Percentiles rank a stretch among this genome's conserved stretches.
Evolutionary conservation across 2,888 invertebrate species (phyloP).

Genomic region (Tigriopus californicus): DNA sequence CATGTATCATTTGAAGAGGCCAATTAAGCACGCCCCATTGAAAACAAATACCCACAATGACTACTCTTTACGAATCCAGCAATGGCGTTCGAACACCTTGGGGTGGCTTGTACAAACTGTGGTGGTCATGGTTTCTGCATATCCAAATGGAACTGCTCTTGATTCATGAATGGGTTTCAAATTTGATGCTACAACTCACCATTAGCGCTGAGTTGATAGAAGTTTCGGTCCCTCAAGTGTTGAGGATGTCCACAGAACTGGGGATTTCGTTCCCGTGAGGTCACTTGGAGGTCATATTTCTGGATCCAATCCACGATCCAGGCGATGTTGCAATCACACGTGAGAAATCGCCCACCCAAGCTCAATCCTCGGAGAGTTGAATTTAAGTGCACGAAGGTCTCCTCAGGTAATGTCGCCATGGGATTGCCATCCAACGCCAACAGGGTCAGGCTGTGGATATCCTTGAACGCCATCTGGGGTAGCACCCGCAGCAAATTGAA

Average conservation of each 20-base stretch:
- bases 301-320: conserved; percentile 84
- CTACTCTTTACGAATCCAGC: conserved; percentile 14
- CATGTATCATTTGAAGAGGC: no score
- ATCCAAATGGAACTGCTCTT: neutral
- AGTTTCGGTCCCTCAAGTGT: conserved; percentile 56
- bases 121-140: neutral
- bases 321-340: conserved; percentile 65
- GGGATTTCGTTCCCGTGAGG: conserved; percentile 72
- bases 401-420: conserved; percentile 57
- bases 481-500: conserved; percentile 69
- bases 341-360: conserved; percentile 65
- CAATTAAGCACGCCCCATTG: no score
- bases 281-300: conserved; percentile 69
- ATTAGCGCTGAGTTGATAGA: conserved; percentile 65
- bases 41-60: no score
- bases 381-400: conserved; percentile 56
- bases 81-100: conserved; percentile 21
- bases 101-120: neutral
- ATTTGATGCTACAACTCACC: conserved; percentile 30
- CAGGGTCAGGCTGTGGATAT: conserved; percentile 63
- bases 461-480: conserved; percentile 56
- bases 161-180: neutral
- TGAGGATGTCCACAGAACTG: conserved; percentile 76
- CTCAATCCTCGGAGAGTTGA: conserved; percentile 64
- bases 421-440: conserved; percentile 81